These are phyloP conservation scores for Sprattus sprattus DNA, from an alignment of 2,113 vertebrate genomes.

Conservation along the genomic window DNA sequence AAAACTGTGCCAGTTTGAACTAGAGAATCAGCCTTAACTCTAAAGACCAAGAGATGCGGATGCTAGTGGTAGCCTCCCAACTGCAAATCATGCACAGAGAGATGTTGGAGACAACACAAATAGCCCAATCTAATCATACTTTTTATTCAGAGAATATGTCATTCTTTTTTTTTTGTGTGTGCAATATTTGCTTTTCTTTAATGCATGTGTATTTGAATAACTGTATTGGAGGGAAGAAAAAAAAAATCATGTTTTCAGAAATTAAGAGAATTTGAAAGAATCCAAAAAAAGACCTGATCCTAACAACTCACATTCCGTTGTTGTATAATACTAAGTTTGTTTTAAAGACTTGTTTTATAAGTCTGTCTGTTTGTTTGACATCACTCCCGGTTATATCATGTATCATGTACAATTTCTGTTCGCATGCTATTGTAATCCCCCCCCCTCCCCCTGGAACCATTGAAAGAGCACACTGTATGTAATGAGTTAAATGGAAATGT, in stretches of 20 bases:
- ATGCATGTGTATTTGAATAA: constrained; percentile 89
- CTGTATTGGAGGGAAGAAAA: constrained; percentile 72
- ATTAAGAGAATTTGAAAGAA: constrained; percentile 57
- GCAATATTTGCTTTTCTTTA: constrained; percentile 92
- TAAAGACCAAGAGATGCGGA: constrained; percentile 60
- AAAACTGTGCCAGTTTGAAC: constrained; percentile 65
- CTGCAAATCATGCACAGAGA: constrained; percentile 31
- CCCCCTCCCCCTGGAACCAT: background rate
- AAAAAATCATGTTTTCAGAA: constrained; percentile 76
- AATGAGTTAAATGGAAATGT: background rate
- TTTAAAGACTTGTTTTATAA: constrained; percentile 99
- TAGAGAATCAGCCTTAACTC: constrained; percentile 72
- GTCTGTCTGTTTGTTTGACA: constrained; percentile 76
- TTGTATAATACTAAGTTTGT: constrained; percentile 74
- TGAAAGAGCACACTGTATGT: constrained; percentile 21
- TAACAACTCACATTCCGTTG: constrained; percentile 84
- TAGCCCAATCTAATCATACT: constrained; percentile 66
- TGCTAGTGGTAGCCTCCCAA: constrained; percentile 53
- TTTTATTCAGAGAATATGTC: constrained; percentile 66
- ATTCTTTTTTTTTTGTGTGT: constrained; percentile 96
- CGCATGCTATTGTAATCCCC: background rate
- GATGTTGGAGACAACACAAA: constrained; percentile 45
- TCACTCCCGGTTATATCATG: constrained; percentile 62
- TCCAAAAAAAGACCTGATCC: constrained; percentile 57
- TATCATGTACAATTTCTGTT: background rate